Percentiles rank a stretch among this genome's conserved stretches.
Evolutionary conservation across 2,113 vertebrate genomes (phyloP).

Genomic region (Pluvianellus socialis): DNA sequence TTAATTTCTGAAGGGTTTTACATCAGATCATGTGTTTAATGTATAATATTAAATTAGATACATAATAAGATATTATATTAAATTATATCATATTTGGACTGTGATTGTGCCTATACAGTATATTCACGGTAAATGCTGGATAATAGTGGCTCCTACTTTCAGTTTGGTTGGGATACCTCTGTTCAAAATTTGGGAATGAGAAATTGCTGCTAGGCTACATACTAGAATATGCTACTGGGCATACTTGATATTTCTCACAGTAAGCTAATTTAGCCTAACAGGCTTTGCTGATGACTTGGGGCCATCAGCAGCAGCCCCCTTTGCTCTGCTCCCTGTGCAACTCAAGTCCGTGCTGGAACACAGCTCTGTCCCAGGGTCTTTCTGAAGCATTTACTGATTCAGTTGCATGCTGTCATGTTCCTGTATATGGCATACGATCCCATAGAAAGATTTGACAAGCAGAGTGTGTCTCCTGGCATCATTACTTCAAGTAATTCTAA

Average conservation of each 20-base stretch:
- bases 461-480: neutral
- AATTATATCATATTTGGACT: neutral
- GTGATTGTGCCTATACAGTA: neutral
- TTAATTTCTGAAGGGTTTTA: neutral
- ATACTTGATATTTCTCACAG: neutral
- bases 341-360: neutral
- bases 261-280: neutral
- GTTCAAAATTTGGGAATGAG: neutral
- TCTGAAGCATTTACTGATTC: neutral
- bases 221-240: neutral
- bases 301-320: neutral
- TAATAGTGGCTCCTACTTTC: neutral
- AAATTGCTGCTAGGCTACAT: neutral
- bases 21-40: neutral
- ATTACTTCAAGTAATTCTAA: neutral
- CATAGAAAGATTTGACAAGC: neutral
- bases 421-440: rapidly evolving
- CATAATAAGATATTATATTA: neutral
- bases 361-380: neutral
- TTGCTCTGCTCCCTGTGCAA: neutral
- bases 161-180: neutral
- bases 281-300: neutral
- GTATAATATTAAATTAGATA: neutral
- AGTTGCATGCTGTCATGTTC: neutral
- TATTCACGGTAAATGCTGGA: neutral